Percentiles rank a stretch among this genome's conserved stretches.
Conservation (phyloP, 2,113 vertebrate genomes). For the Sinocyclocheilus anshuiensis region DNA sequence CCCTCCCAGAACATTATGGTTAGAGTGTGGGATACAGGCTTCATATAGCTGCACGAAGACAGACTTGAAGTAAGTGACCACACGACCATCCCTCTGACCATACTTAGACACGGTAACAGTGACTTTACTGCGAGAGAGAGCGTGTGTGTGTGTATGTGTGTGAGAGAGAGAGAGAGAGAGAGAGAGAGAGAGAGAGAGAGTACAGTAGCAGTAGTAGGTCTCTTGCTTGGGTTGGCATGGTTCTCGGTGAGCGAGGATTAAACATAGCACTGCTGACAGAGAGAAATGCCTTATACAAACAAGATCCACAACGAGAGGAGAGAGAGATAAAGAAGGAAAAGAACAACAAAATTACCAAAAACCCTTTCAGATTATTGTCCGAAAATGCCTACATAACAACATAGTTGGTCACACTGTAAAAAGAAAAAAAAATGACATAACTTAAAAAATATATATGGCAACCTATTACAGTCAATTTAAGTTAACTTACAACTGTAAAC, state of each 20-base stretch:
- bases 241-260: conserved; percentile 27
- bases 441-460: too few species aligned
- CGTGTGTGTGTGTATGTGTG: neutral
- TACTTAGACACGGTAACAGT: conserved; percentile 45
- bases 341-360: neutral
- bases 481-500: neutral
- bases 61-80: conserved; percentile 32
- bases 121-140: neutral
- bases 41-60: conserved; percentile 36
- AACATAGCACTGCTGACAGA: conserved; percentile 47
- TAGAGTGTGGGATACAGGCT: conserved; percentile 38
- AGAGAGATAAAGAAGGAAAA: conserved; percentile 17
- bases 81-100: conserved; percentile 43
- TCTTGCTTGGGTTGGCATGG: conserved; percentile 42
- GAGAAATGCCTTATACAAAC: conserved; percentile 36
- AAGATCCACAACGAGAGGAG: conserved; percentile 17
- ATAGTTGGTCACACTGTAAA: neutral
- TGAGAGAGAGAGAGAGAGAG: too few species aligned
- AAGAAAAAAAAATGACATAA: too few species aligned
- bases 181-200: neutral
- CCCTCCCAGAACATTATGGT: conserved; percentile 42
- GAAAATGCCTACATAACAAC: neutral
- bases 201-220: conserved; percentile 17
- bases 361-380: neutral
- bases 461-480: neutral